phyloP scores from a whole-genome alignment of 2,888 invertebrate species.

The Odontocerum albicorne region DNA sequence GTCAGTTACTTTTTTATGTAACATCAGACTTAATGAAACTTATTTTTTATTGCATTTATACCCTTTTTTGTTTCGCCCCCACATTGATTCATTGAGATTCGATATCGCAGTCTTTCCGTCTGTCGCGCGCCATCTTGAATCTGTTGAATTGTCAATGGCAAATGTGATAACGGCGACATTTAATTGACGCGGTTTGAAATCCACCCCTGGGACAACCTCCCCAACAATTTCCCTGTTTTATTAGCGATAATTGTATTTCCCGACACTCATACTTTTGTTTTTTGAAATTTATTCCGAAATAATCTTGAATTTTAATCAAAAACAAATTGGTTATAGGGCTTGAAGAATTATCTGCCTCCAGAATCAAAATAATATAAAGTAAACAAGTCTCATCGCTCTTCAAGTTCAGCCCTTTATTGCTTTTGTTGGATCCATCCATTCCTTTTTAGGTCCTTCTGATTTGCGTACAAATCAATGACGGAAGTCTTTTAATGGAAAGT shows the following conservation, averaged over 20 bases:
- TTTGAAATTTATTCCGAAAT: background rate
- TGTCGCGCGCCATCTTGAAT: conserved; percentile 13
- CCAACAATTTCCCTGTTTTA: conserved; percentile 33
- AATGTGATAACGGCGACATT: conserved; percentile 34
- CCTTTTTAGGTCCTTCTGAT: conserved; percentile 8
- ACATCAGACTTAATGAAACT: too few species aligned
- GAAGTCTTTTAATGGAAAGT: too few species aligned
- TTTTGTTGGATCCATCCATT: conserved; percentile 12
- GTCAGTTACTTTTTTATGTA: too few species aligned
- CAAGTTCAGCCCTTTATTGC: conserved; percentile 23
- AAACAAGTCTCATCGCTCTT: conserved; percentile 12
- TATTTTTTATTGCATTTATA: too few species aligned
- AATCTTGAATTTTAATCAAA: conserved; percentile 5
- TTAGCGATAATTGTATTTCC: conserved; percentile 32
- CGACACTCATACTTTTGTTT: background rate
- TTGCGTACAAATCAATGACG: too few species aligned
- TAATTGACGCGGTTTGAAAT: conserved; percentile 31
- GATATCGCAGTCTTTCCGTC: too few species aligned
- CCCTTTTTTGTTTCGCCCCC: too few species aligned
- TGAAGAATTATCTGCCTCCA: conserved; percentile 1
- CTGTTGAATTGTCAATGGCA: conserved; percentile 27
- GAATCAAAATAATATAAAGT: conserved; percentile 8
- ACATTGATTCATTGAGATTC: too few species aligned
- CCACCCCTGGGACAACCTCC: conserved; percentile 28
- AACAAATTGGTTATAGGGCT: background rate